Percentiles rank a stretch among this genome's conserved stretches.
Conservation (phyloP, 2,113 vertebrate genomes). For the Thamnophis sirtalis region DNA sequence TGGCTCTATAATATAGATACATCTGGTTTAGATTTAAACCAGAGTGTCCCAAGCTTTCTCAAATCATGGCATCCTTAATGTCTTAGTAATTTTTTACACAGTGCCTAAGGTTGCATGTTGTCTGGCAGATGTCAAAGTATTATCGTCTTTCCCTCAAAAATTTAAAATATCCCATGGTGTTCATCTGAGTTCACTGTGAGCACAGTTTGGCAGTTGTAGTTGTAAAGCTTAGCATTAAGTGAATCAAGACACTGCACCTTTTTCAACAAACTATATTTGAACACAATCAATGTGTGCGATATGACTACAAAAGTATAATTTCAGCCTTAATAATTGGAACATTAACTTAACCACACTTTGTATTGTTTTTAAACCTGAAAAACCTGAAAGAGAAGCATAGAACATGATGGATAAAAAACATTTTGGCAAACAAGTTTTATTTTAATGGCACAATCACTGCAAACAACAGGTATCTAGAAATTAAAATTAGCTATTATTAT, state of each 20-base stretch:
- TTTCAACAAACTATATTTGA: background rate
- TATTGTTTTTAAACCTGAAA: background rate
- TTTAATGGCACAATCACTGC: background rate
- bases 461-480: background rate
- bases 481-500: constrained; percentile 6
- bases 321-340: background rate
- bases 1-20: no score
- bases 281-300: background rate
- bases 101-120: background rate
- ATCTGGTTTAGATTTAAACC: background rate
- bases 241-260: background rate
- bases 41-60: background rate
- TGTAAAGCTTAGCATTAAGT: background rate
- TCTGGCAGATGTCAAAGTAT: background rate
- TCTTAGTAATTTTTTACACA: background rate
- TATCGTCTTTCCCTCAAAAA: background rate
- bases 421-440: constrained; percentile 3
- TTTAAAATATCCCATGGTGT: background rate
- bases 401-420: background rate
- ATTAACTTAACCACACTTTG: background rate
- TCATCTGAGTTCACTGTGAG: background rate
- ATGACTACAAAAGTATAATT: background rate
- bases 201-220: background rate
- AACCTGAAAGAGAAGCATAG: background rate
- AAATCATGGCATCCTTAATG: background rate